These are phyloP conservation scores for Pantelozetes paolii DNA, from an alignment of 2,888 invertebrate species.

Conservation along the genomic window DNA sequence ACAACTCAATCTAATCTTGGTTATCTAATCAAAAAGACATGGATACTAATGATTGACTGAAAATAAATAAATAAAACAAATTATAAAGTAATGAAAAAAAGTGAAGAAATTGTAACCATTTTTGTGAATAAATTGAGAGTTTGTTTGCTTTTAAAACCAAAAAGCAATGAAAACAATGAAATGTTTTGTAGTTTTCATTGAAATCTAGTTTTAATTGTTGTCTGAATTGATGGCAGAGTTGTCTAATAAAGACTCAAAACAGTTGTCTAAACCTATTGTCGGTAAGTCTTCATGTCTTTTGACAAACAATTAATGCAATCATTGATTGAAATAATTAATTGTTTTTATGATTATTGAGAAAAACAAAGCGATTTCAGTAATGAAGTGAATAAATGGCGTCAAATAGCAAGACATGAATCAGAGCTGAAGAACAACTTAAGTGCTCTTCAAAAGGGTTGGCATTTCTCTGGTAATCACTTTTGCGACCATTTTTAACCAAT, in stretches of 20 bases:
- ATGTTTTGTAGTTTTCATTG: neutral
- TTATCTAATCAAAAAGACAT: no score
- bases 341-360: neutral
- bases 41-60: no score
- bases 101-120: no score
- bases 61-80: no score
- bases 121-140: neutral
- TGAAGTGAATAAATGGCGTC: slow-evolving; percentile 7
- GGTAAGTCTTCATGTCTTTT: neutral
- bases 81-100: no score
- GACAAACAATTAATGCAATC: no score
- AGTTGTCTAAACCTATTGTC: neutral
- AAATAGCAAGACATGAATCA: slow-evolving; percentile 1
- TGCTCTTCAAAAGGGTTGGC: slow-evolving; percentile 43
- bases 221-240: slow-evolving; percentile 20
- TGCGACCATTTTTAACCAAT: neutral
- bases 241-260: neutral
- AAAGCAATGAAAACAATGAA: no score
- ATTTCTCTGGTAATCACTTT: no score
- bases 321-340: neutral
- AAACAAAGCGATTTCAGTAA: slow-evolving; percentile 23
- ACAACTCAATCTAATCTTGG: no score
- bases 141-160: no score
- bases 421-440: slow-evolving; percentile 40
- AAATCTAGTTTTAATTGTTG: no score